Evolutionary conservation across 2,888 invertebrate species (phyloP).

Genomic region (Pegoplata infirma): DNA sequence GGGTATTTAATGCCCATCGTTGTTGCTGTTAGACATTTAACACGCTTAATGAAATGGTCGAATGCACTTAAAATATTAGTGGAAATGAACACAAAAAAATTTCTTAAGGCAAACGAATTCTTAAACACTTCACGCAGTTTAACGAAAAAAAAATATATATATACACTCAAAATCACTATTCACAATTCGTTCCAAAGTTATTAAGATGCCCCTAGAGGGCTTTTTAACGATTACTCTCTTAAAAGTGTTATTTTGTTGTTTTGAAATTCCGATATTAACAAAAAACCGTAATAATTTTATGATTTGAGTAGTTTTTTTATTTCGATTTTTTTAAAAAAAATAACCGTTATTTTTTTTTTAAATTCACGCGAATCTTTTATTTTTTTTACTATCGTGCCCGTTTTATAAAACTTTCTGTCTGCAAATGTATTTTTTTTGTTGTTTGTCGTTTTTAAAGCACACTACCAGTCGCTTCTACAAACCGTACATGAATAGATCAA

Average conservation of each 20-base stretch:
- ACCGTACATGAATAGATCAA: conserved; percentile 76
- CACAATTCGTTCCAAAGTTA: background rate
- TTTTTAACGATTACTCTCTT: background rate
- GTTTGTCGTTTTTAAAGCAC: conserved; percentile 19
- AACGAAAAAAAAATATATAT: conserved; percentile 6
- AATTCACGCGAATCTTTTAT: conserved; percentile 49
- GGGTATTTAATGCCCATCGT: conserved; percentile 14
- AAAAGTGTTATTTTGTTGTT: background rate
- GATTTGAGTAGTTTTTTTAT: background rate
- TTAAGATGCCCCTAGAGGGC: background rate
- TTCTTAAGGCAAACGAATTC: conserved; percentile 52
- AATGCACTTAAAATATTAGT: conserved; percentile 46
- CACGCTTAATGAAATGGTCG: conserved; percentile 61
- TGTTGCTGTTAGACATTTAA: conserved; percentile 40
- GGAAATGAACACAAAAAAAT: conserved; percentile 11
- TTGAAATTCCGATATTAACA: background rate
- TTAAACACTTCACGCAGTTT: conserved; percentile 30
- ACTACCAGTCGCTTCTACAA: conserved; percentile 76
- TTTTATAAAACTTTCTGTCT: conserved; percentile 30
- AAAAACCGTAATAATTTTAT: conserved; percentile 14
- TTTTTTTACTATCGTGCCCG: conserved; percentile 35
- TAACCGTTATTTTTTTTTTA: conserved; percentile 31
- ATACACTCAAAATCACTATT: background rate
- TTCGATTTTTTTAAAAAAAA: conserved; percentile 13
- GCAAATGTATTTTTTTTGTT: conserved; percentile 40